Evolutionary conservation across 92 coral and sea anemone species (phyloP).

Genomic region (Umimayanthus chanpuru): DNA sequence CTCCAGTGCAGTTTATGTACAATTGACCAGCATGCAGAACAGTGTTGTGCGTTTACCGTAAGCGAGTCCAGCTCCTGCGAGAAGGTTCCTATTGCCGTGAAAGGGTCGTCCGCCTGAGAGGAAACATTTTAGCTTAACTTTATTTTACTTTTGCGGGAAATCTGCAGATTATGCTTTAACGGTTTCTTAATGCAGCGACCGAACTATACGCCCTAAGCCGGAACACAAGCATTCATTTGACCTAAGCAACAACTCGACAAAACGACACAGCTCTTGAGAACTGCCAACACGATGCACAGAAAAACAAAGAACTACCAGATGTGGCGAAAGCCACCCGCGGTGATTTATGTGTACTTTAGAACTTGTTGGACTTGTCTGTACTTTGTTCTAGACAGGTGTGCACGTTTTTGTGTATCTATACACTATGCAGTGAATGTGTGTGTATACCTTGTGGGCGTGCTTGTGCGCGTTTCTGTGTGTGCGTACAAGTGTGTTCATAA

Average conservation of each 20-base stretch:
- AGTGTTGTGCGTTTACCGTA: constrained; percentile 70
- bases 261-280: background rate
- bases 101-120: constrained; percentile 54
- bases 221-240: too few species aligned
- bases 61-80: constrained; percentile 97
- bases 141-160: background rate
- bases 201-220: background rate
- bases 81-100: constrained; percentile 95
- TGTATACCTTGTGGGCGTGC: background rate
- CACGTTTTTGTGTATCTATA: background rate
- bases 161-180: background rate
- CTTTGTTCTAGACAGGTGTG: background rate
- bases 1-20: constrained; percentile 15
- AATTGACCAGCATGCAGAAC: constrained; percentile 18
- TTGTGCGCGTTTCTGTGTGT: background rate
- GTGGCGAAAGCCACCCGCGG: background rate
- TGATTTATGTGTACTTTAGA: background rate
- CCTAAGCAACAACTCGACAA: background rate
- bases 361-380: background rate
- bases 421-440: background rate
- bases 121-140: constrained; percentile 20
- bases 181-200: background rate
- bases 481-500: too few species aligned
- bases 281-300: background rate
- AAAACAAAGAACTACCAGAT: too few species aligned